Percentiles rank a stretch among this genome's conserved stretches.
Evolutionary conservation across 2,797 vertebrate species (phyloP).

Genomic region (Tangara arthus): DNA sequence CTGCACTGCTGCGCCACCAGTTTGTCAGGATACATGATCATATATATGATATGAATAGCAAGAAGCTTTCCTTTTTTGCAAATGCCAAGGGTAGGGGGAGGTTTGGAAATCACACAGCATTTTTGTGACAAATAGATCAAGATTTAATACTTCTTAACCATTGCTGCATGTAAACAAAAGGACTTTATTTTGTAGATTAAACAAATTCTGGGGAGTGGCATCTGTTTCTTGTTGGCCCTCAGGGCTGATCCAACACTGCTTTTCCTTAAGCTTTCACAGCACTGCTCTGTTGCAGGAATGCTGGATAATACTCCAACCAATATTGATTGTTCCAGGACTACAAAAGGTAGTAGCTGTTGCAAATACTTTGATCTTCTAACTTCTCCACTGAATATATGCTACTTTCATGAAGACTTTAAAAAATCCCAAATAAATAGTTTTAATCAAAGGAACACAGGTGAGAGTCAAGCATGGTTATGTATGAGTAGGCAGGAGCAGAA

Average conservation of each 20-base stretch:
- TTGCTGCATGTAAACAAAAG: not conserved
- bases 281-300: not conserved
- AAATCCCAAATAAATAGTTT: not conserved
- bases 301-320: not conserved
- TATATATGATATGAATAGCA: not conserved
- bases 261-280: not conserved
- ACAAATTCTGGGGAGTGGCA: not conserved
- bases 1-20: not conserved
- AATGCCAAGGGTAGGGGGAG: not conserved
- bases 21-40: not conserved
- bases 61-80: not conserved
- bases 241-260: not conserved
- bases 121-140: not conserved
- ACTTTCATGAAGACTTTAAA: not conserved
- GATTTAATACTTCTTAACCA: not conserved
- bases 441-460: not conserved
- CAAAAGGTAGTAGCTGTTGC: not conserved
- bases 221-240: not conserved
- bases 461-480: not conserved
- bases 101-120: not conserved
- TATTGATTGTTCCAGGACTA: not conserved
- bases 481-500: not conserved
- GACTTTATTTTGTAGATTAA: not conserved
- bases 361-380: not conserved
- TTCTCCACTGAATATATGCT: not conserved